A percentile compares a stretch with the other conserved stretches of the same genome.
Evolutionary conservation across 2,888 invertebrate genomes (phyloP).

Genomic region (Agonopterix heracliana): DNA sequence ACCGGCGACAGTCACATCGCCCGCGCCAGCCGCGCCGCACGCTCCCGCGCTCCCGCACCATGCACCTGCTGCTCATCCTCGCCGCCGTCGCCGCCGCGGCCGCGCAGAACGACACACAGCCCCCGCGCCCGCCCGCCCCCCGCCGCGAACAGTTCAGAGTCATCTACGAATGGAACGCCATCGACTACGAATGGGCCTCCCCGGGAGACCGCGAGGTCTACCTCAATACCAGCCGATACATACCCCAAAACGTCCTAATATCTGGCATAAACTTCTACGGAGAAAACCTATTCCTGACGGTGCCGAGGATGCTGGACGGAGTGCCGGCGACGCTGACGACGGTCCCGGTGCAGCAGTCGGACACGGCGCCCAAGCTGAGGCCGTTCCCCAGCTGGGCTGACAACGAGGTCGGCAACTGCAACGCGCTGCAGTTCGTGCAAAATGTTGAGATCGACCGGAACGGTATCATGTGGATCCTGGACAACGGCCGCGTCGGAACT

Average conservation of each 20-base stretch:
- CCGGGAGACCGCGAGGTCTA: constrained; percentile 72
- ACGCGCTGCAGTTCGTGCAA: constrained; percentile 83
- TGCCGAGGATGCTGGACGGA: constrained; percentile 82
- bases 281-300: constrained; percentile 79
- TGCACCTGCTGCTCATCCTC: constrained; percentile 47
- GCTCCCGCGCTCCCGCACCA: constrained; percentile 36
- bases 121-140: constrained; percentile 41
- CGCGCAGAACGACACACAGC: constrained; percentile 51
- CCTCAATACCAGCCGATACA: constrained; percentile 75
- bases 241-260: constrained; percentile 81
- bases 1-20: constrained; percentile 51
- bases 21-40: constrained; percentile 56
- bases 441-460: constrained; percentile 83
- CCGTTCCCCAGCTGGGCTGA: constrained; percentile 85
- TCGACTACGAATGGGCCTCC: constrained; percentile 82
- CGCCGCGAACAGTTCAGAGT: constrained; percentile 79
- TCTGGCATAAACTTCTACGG: constrained; percentile 82
- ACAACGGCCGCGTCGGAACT: constrained; percentile 80
- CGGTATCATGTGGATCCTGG: constrained; percentile 82
- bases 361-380: constrained; percentile 75
- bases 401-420: constrained; percentile 80
- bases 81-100: constrained; percentile 54
- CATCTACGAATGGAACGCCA: constrained; percentile 82
- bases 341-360: constrained; percentile 65
- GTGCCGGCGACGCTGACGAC: constrained; percentile 82